phyloP scores from a whole-genome alignment of 2,113 vertebrate species.

The Esox niger region DNA sequence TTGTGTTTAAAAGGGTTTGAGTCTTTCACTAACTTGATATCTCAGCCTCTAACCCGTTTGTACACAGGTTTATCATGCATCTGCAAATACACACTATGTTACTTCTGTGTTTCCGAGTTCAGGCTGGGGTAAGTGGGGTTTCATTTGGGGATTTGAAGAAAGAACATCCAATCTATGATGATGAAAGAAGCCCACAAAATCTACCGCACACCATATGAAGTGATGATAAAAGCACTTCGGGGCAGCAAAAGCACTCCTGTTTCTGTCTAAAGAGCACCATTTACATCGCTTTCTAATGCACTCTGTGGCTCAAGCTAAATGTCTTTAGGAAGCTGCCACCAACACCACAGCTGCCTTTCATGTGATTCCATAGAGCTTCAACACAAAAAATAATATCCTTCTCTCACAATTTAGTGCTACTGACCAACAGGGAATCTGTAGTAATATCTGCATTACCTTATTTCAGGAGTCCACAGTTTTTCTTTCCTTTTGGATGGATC shows the following conservation, averaged over 20 bases:
- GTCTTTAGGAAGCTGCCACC: not conserved
- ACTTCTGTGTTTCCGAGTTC: conserved; percentile 28
- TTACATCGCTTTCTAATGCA: conserved; percentile 58
- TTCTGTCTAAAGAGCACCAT: conserved; percentile 38
- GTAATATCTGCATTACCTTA: not conserved
- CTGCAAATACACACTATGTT: not conserved
- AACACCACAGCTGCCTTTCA: not conserved
- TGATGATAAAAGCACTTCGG: conserved; percentile 52
- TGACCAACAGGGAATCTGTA: not conserved
- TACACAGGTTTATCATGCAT: not conserved
- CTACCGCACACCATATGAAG: conserved; percentile 25
- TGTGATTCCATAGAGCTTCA: not conserved
- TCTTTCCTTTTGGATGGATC: too few species aligned
- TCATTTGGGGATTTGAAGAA: conserved; percentile 25
- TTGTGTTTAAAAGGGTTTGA: too few species aligned
- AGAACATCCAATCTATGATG: conserved; percentile 30
- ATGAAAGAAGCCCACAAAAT: conserved; percentile 51
- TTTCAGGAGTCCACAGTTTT: not conserved
- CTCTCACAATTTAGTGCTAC: not conserved
- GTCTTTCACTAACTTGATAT: too few species aligned
- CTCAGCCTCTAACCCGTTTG: too few species aligned
- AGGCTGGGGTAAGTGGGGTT: conserved; percentile 17
- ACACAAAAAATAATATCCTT: not conserved
- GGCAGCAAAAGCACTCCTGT: conserved; percentile 44
- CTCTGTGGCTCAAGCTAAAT: conserved; percentile 52